Evolutionary conservation across 2,113 vertebrate genomes (phyloP), one percentile per base, ranked within the genome.

Genomic region (Apistogramma diplotaenia): DNA sequence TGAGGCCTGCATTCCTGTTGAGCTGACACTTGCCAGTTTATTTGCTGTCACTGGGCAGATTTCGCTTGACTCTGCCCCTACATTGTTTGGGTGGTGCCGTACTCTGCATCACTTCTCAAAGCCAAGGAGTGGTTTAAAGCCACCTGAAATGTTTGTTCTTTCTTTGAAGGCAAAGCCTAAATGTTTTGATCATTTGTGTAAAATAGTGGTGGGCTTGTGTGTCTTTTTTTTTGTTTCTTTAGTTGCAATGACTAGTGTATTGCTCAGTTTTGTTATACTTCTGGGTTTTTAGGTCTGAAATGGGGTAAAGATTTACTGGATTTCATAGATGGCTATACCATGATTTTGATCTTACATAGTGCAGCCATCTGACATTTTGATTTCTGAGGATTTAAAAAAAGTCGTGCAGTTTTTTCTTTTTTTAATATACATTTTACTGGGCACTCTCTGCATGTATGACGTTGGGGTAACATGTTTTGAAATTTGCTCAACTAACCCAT

Each of bases 41-140:
- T 88, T 87, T 88, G 85, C 83, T 90, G 88, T 93, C 86, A 82
- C 89, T 74, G 85, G 88, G 89, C 87, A 92, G 85, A 92, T 90
- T 91, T 87, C 1, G 19, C 81, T 83, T 33, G 70, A 83, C 79
- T 74, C 10, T 86, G 83, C 82, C 86, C 88, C 79, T 72, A 74
- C 83, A 87, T 83, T 88, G 74, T 88, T 82, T 83, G 89, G 89
- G 53, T 90, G 86, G 73, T 35, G 74, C 79, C 21, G 43, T 56
- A 72, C 70, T 81, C 74, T 51, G 83, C 78, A 79, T 86, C 87
- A 85, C 78, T 83, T 87, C 71, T 84, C 72, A 56, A 85, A 87
- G 84, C 76, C 46, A 12, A 70, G 29, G 73, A 85, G 75, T 82
- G 79, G 81, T 71, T 73, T 61, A 87, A 62, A 85, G 72, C 59